Conservation (phyloP, 2,113 vertebrate species). For the Antigone vipio region DNA sequence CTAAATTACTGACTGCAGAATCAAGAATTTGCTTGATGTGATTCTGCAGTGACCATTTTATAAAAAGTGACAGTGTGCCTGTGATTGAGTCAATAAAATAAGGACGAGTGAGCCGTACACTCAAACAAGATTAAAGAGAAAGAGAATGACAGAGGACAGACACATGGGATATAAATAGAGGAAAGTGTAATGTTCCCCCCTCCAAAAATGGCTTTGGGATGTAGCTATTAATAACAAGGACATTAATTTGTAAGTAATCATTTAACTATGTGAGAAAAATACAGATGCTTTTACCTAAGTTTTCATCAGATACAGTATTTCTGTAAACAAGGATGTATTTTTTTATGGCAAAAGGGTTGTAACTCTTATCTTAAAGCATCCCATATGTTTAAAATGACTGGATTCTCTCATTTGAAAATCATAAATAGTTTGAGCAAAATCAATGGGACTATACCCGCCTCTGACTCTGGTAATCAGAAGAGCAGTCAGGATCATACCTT, state of each 20-base stretch:
- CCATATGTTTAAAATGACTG: background rate
- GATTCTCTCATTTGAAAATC: background rate
- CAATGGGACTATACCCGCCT: background rate
- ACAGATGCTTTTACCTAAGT: background rate
- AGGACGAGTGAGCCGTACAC: slow-evolving; percentile 92
- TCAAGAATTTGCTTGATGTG: slow-evolving; percentile 97
- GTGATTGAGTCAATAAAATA: slow-evolving; percentile 98
- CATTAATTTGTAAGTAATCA: slow-evolving; percentile 70
- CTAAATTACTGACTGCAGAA: slow-evolving; percentile 99
- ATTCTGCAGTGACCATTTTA: slow-evolving; percentile 90
- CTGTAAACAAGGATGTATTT: background rate
- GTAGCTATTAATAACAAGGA: slow-evolving; percentile 70
- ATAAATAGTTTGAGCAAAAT: background rate
- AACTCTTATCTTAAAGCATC: background rate
- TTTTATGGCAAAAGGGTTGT: slow-evolving; percentile 24
- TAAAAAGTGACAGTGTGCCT: slow-evolving; percentile 86
- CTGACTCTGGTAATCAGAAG: background rate
- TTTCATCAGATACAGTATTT: slow-evolving; percentile 11
- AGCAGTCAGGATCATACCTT: background rate
- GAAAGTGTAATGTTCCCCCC: slow-evolving; percentile 53
- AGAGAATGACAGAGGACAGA: slow-evolving; percentile 79
- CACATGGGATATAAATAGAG: slow-evolving; percentile 74
- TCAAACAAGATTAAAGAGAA: slow-evolving; percentile 97
- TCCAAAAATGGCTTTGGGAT: slow-evolving; percentile 67
- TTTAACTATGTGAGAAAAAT: slow-evolving; percentile 60